Evolutionary conservation across 2,113 vertebrate genomes (phyloP).

Genomic region (Prunella fulvescens): DNA sequence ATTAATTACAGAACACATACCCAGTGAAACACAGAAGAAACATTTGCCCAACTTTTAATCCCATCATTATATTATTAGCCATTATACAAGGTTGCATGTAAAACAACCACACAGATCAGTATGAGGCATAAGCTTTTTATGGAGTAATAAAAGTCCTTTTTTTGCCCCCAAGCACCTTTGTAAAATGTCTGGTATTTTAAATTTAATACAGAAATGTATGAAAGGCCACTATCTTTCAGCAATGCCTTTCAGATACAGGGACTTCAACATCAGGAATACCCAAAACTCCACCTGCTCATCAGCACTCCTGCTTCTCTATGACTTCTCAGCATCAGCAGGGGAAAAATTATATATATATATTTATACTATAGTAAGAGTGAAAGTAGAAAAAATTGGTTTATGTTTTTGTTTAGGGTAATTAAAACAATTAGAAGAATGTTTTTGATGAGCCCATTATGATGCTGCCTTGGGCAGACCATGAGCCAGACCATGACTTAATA

Average conservation of each 20-base stretch:
- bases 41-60: not conserved
- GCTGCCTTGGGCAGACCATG: not conserved
- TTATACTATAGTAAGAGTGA: not conserved
- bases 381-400: not conserved
- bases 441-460: not conserved
- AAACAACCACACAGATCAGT: not conserved
- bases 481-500: not conserved
- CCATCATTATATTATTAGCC: not conserved
- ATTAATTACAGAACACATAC: not conserved
- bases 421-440: not conserved
- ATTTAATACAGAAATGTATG: not conserved
- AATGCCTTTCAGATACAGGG: not conserved
- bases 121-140: not conserved
- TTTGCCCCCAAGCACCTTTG: not conserved
- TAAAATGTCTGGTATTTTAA: not conserved
- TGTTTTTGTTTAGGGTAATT: not conserved
- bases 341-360: not conserved
- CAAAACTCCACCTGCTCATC: not conserved
- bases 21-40: not conserved
- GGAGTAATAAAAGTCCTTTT: not conserved
- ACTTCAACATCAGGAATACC: not conserved
- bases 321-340: not conserved
- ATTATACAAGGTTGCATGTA: not conserved
- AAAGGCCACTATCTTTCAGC: not conserved
- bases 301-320: not conserved